Evolutionary conservation across 2,888 invertebrate genomes (phyloP), one percentile per base, ranked within the genome.

Genomic region (Tachina lurida): DNA sequence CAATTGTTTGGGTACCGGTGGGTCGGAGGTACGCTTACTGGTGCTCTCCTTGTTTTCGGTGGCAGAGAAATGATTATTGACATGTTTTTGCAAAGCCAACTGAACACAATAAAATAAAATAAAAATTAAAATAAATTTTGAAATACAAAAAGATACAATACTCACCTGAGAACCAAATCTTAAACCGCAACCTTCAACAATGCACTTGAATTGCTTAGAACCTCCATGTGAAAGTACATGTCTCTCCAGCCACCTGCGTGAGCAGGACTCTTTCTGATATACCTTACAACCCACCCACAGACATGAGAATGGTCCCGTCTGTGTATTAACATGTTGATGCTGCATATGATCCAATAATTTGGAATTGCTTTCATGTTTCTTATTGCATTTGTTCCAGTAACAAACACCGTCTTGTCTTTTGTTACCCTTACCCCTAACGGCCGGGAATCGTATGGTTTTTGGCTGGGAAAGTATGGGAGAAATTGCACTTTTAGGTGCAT

Each of bases 201-300:
- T 98, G 93, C 98, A 99, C 90, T 97, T 96, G 94, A 97, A 98
- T 39, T 98, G 98, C 92, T 98, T 98, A 93, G 97, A 97, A 62
- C 97, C 97, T 80, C 97, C 96, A 93, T 98, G 98, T 0, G 96
- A 96, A 68, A 98, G 93, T 62, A 98, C 97, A 93, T 98, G 98
- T 65, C 98, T 94, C 92, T 98, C 98, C 88, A 98, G 93, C 98
- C 98, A 99, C 78, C 97, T 95, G 77, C 97, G 94, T 9, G 98
- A 98, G 91, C 98, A 98, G 10, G 98, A 98, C 49, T 96, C 96
- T 91, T 97, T 96, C 88, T 97, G 97, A 91, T 97, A 98, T 58
- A 98, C 98, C 93, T 98, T 98, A 94, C 98, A 98, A 71, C 96
- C 97, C 89, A 95, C 95, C 98, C 98, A 99, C 77, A 97, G 94